A percentile compares a stretch with the other conserved stretches of the same genome.
phyloP scores from a whole-genome alignment of 2,888 invertebrate species.

The Lasius fuliginosus region DNA sequence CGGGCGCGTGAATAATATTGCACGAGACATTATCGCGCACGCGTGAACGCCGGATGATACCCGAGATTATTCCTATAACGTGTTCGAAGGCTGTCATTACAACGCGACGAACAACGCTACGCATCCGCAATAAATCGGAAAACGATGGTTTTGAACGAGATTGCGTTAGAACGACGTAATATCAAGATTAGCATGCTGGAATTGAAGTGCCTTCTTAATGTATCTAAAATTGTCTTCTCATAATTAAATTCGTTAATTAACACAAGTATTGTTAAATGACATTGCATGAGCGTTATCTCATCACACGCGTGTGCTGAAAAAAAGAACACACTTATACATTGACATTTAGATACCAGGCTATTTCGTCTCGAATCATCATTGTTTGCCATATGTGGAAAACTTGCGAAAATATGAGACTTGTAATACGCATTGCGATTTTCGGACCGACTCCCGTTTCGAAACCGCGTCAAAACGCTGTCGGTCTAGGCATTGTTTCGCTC shows the following conservation, averaged over 20 bases:
- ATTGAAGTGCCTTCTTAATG: not conserved
- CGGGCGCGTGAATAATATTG: constrained; percentile 52
- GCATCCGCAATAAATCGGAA: not conserved
- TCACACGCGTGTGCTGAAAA: not conserved
- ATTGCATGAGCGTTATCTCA: not conserved
- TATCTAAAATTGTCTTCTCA: not conserved
- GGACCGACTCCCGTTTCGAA: constrained; percentile 56
- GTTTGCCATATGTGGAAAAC: not conserved
- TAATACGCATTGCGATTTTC: constrained; percentile 50
- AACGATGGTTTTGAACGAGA: not conserved
- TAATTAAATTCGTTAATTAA: not conserved
- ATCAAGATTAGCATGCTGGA: not conserved
- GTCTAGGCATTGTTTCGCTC: constrained; percentile 77
- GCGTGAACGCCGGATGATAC: constrained; percentile 23
- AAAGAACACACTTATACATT: not conserved
- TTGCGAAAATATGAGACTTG: not conserved
- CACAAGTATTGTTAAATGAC: not conserved
- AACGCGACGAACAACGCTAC: not conserved
- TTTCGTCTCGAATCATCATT: not conserved
- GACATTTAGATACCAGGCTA: not conserved
- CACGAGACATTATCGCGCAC: constrained; percentile 50
- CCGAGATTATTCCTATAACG: constrained; percentile 15
- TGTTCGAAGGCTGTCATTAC: not conserved
- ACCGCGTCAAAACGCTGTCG: constrained; percentile 78
- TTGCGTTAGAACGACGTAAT: not conserved